These are phyloP conservation scores for Cavia porcellus DNA, from an alignment of 2,113 vertebrate genomes.

Conservation along the genomic window DNA sequence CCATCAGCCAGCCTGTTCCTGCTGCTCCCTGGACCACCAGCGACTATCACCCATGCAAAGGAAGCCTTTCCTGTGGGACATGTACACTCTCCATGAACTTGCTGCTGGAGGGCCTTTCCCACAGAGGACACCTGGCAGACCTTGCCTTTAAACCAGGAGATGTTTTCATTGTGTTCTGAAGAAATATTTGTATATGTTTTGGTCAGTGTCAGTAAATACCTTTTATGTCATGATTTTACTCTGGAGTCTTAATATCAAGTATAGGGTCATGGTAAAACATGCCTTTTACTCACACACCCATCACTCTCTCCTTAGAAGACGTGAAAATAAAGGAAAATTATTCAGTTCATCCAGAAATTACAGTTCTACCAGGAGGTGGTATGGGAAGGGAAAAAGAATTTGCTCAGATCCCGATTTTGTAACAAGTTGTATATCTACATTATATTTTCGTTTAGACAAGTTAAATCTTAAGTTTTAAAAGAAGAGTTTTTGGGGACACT, in stretches of 20 bases:
- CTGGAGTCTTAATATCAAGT: conserved; percentile 58
- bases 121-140: neutral
- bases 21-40: neutral
- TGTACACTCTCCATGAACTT: neutral
- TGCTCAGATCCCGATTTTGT: neutral
- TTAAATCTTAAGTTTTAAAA: neutral
- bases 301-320: neutral
- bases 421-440: neutral
- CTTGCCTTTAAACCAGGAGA: conserved; percentile 65
- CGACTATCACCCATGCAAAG: neutral
- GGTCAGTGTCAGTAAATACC: conserved; percentile 82
- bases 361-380: neutral
- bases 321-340: neutral
- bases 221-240: conserved; percentile 43
- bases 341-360: neutral
- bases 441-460: conserved; percentile 6
- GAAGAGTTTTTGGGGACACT: neutral
- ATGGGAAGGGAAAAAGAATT: neutral
- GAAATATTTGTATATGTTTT: conserved; percentile 73
- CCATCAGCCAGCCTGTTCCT: neutral
- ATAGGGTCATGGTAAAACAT: neutral
- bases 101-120: neutral
- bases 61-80: neutral
- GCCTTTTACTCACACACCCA: neutral
- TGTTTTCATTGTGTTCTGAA: conserved; percentile 71